These are phyloP conservation scores for Psittacula derbiana DNA, from an alignment of 2,797 vertebrate genomes.

Conservation along the genomic window DNA sequence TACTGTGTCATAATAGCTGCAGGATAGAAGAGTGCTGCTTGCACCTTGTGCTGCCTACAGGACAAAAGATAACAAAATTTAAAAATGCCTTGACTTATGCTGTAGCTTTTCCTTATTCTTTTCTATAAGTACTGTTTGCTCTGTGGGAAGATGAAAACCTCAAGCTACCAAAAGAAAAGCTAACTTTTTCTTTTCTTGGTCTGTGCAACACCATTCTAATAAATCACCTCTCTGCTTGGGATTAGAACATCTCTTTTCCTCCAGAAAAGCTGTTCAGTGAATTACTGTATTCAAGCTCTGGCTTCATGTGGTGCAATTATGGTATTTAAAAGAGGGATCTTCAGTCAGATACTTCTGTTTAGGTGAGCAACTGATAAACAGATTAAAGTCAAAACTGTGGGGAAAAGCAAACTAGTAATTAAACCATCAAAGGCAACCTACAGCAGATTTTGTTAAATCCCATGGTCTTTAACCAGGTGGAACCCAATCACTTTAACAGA, in stretches of 20 bases:
- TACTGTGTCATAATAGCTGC: not conserved
- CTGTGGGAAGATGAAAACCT: not conserved
- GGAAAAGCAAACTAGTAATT: not conserved
- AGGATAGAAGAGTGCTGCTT: not conserved
- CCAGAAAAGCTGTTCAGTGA: not conserved
- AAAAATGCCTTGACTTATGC: not conserved
- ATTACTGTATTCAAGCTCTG: not conserved
- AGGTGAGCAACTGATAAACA: slow-evolving; percentile 2
- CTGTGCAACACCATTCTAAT: not conserved
- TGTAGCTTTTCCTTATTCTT: not conserved
- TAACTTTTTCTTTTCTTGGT: not conserved
- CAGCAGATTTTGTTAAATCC: slow-evolving; percentile 26
- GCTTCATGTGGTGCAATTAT: not conserved
- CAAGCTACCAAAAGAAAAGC: not conserved
- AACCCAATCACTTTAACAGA: not conserved
- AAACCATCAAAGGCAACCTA: slow-evolving; percentile 10
- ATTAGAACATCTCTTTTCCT: not conserved
- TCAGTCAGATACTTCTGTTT: not conserved
- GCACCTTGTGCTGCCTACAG: not conserved
- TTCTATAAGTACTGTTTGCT: not conserved
- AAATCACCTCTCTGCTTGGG: not conserved
- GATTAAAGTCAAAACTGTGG: not conserved
- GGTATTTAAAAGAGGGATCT: not conserved
- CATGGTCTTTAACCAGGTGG: not conserved
- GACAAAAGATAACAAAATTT: not conserved